Conservation (phyloP, 2,113 vertebrate genomes). For the Microtus pennsylvanicus region DNA sequence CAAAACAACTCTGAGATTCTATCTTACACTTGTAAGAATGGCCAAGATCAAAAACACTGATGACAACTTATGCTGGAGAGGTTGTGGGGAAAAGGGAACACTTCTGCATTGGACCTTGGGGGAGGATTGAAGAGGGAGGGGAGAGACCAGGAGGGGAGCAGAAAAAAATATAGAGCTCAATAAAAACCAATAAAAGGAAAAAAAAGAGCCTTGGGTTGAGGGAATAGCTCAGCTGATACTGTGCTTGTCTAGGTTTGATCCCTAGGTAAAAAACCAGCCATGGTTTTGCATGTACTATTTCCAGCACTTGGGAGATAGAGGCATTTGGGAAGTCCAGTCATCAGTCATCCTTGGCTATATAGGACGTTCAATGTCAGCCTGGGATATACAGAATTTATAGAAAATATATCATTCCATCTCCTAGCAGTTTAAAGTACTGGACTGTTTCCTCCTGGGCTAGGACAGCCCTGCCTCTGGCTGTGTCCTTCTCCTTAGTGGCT, state of each 20-base stretch:
- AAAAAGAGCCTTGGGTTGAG: neutral
- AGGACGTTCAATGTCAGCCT: neutral
- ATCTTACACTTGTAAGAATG: too few species aligned
- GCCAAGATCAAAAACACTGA: too few species aligned
- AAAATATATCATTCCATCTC: neutral
- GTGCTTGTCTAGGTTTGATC: neutral
- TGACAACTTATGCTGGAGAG: too few species aligned
- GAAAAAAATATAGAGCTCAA: too few species aligned
- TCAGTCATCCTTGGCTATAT: neutral
- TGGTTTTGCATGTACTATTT: neutral
- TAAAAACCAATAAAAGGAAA: too few species aligned
- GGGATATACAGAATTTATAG: neutral
- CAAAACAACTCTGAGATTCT: too few species aligned
- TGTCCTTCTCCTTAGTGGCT: neutral
- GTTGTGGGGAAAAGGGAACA: too few species aligned
- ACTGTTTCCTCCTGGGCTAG: neutral
- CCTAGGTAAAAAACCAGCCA: neutral
- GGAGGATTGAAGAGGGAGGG: too few species aligned
- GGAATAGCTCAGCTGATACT: neutral
- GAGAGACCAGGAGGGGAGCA: too few species aligned
- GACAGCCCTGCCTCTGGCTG: neutral
- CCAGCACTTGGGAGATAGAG: neutral
- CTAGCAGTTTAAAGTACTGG: neutral
- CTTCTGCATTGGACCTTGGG: too few species aligned
- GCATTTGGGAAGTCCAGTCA: neutral